These are phyloP conservation scores for Margarornis squamiger DNA, from an alignment of 2,797 vertebrate species.

Conservation along the genomic window DNA sequence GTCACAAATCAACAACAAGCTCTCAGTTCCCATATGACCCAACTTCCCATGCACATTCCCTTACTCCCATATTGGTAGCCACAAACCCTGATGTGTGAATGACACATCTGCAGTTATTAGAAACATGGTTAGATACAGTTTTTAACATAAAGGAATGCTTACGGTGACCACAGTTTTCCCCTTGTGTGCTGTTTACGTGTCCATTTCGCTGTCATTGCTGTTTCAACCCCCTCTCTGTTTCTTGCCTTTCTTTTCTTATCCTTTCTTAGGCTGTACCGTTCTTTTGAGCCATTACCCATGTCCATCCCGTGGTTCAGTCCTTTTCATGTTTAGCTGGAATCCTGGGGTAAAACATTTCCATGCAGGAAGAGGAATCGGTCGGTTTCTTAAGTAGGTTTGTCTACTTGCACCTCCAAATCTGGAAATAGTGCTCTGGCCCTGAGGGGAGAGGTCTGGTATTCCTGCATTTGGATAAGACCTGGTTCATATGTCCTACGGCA, in stretches of 20 bases:
- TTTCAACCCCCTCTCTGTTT: not conserved
- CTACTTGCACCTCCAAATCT: not conserved
- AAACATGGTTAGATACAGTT: not conserved
- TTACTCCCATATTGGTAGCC: not conserved
- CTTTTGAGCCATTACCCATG: not conserved
- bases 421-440: not conserved
- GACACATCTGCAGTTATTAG: not conserved
- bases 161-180: not conserved
- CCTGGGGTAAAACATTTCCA: not conserved
- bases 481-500: rapidly evolving
- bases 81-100: not conserved
- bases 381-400: not conserved
- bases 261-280: not conserved
- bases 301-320: not conserved
- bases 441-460: not conserved
- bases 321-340: not conserved
- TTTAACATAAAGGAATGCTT: slow-evolving; percentile 42
- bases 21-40: not conserved
- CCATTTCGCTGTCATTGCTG: not conserved
- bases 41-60: not conserved
- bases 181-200: not conserved
- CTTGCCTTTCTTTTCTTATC: slow-evolving; percentile 11
- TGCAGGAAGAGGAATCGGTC: not conserved
- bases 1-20: not conserved
- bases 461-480: not conserved